Evolutionary conservation across 2,888 invertebrate species (phyloP).

Genomic region (Orthosia gothica): DNA sequence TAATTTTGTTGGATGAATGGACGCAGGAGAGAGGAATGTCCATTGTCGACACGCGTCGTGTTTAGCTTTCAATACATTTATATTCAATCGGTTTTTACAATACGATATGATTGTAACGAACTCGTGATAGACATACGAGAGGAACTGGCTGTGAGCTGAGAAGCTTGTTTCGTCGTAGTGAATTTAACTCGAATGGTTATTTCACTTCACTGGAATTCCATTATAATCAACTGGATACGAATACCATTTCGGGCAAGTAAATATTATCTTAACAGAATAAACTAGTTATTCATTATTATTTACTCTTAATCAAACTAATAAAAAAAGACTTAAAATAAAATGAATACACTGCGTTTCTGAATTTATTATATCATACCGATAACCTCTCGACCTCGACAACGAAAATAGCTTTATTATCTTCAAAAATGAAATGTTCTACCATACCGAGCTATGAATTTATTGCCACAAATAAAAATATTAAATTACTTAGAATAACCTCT

Average conservation of each 20-base stretch:
- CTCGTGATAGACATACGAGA: slow-evolving; percentile 14
- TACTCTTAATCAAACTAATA: slow-evolving; percentile 24
- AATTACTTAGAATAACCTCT: slow-evolving; percentile 33
- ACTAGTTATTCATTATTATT: slow-evolving; percentile 7
- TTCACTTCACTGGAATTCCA: background rate
- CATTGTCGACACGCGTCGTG: slow-evolving; percentile 57
- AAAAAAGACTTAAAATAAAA: slow-evolving; percentile 32
- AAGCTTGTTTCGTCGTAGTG: background rate
- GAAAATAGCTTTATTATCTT: slow-evolving; percentile 57
- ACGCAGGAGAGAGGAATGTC: slow-evolving; percentile 62
- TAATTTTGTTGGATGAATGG: slow-evolving; percentile 76
- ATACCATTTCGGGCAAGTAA: background rate
- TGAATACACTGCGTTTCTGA: slow-evolving; percentile 22
- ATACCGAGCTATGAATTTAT: slow-evolving; percentile 49
- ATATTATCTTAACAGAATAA: background rate
- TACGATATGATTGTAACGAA: slow-evolving; percentile 42
- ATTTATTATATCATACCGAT: slow-evolving; percentile 48
- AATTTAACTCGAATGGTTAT: background rate
- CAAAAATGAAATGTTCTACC: slow-evolving; percentile 48
- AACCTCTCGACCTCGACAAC: slow-evolving; percentile 45
- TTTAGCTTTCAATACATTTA: slow-evolving; percentile 52
- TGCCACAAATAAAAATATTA: slow-evolving; percentile 45
- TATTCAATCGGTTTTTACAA: slow-evolving; percentile 45
- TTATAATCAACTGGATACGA: background rate
- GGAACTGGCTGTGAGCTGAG: no score